Base-by-base conservation (phyloP, 2,888 invertebrate species). In the Neelides folsomi region DNA sequence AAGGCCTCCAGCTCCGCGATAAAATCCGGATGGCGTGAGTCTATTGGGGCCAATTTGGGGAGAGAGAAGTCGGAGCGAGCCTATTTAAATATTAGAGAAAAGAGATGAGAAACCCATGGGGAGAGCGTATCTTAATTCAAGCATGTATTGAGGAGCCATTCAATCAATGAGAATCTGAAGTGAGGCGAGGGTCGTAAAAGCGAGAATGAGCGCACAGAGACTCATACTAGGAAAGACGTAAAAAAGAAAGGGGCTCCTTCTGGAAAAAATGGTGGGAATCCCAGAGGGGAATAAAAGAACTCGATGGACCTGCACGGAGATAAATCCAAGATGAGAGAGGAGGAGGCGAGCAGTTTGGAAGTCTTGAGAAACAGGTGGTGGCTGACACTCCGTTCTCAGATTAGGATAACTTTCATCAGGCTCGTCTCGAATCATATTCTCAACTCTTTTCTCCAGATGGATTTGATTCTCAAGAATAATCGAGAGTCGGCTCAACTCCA, bases 261-360 rank as follows among this genome's bases (percentile, higher is more conserved):
- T 19, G 8, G 42, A 42, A 42, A 18, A 42, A 42, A 42, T 42
- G 15, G 15, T 42, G 18, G 15, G 42, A 18, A 18, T 19, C 13
- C n/a, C 42, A 42, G 16, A 42, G 27, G 27, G 45, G 15, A 20
- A 42, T 16, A 18, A 16, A 18, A 45, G 45, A n/a, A 40, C 37
- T 12, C 16, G 16, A 42, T 19, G 12, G 38, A 64, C 63, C 60
- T 62, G 64, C 8, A 74, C 66, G 7, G 75, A 73, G 15, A 97
- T 73, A 66, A 94, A 85, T 1, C 97, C 97, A 71, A 97, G 92
- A 71, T 97, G 93, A 2, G 94, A 92, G 15, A 98, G 74, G 70
- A 98, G 92, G 20, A 97, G 74, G 47, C 97, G 77, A 1, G 95
- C 89, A 0, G 95, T 93, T 73, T 95, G 93, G 68, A 94, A 95